These are phyloP conservation scores for Patella caerulea DNA, from an alignment of 2,888 invertebrate genomes.

Conservation along the genomic window DNA sequence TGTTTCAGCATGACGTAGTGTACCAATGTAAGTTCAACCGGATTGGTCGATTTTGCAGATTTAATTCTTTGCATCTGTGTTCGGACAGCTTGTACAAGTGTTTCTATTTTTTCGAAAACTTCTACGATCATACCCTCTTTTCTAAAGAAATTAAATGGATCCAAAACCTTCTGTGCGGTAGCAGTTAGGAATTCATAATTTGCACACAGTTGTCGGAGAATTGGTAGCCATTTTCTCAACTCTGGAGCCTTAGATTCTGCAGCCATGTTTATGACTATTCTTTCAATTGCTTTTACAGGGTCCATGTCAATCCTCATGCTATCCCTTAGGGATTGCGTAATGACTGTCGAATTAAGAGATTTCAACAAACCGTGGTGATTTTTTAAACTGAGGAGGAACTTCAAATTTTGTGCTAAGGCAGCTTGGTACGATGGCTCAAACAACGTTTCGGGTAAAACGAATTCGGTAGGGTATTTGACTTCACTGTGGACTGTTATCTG, in stretches of 20 bases:
- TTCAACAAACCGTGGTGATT: conserved; percentile 9
- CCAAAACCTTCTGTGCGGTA: neutral
- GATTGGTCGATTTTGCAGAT: neutral
- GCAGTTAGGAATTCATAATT: neutral
- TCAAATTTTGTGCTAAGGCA: conserved; percentile 37
- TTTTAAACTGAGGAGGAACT: conserved; percentile 20
- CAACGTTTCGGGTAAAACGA: conserved; percentile 41
- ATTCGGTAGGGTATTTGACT: conserved; percentile 33
- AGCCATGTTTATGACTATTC: neutral
- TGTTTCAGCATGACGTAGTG: neutral
- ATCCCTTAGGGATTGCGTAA: neutral
- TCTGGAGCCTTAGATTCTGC: neutral
- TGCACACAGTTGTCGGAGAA: neutral
- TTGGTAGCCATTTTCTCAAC: neutral
- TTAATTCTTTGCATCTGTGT: neutral
- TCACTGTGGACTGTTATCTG: conserved; percentile 43
- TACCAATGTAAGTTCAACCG: neutral
- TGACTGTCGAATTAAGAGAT: conserved; percentile 13
- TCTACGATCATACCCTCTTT: neutral
- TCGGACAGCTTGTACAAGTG: neutral
- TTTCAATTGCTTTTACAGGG: neutral
- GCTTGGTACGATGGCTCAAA: conserved; percentile 38
- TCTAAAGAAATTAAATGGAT: neutral
- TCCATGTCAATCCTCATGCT: neutral
- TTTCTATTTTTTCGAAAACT: neutral